Evolutionary conservation across 2,797 vertebrate genomes (phyloP).

Genomic region (Neoniphon sammara): DNA sequence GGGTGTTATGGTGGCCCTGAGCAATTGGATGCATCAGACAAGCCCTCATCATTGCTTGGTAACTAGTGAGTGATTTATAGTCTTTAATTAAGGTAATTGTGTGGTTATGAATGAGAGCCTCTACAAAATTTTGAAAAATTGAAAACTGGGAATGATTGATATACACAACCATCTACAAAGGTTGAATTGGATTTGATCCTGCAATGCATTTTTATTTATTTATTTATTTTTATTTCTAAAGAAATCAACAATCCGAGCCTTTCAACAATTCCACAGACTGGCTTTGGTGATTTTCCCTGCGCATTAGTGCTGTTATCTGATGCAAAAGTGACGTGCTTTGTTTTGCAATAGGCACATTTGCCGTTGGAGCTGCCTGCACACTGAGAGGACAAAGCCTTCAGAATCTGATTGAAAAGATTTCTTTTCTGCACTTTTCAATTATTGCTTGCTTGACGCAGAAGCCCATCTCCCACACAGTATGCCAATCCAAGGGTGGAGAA

Average conservation of each 20-base stretch:
- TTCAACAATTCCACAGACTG: constrained; percentile 54
- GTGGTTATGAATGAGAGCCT: constrained; percentile 10
- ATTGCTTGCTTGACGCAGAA: constrained; percentile 58
- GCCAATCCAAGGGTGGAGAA: constrained; percentile 54
- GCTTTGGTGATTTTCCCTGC: constrained; percentile 60
- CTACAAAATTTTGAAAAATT: background rate
- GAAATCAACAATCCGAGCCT: constrained; percentile 43
- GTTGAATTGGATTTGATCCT: constrained; percentile 24
- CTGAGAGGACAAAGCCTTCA: constrained; percentile 72
- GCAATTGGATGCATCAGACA: constrained; percentile 16
- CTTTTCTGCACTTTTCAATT: constrained; percentile 79
- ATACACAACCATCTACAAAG: constrained; percentile 9
- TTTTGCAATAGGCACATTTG: constrained; percentile 71
- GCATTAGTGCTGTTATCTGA: constrained; percentile 67
- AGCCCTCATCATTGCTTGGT: background rate
- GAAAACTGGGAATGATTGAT: background rate
- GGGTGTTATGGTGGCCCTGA: constrained; percentile 14
- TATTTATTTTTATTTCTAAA: constrained; percentile 62
- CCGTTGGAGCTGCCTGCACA: constrained; percentile 46
- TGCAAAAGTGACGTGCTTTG: constrained; percentile 74
- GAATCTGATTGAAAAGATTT: constrained; percentile 78
- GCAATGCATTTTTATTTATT: constrained; percentile 14
- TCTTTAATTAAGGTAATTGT: constrained; percentile 10
- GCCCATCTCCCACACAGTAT: constrained; percentile 51
- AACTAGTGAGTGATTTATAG: background rate